Base-by-base conservation (phyloP, 23 tunicate genomes). In the Ciona savignyi region DNA sequence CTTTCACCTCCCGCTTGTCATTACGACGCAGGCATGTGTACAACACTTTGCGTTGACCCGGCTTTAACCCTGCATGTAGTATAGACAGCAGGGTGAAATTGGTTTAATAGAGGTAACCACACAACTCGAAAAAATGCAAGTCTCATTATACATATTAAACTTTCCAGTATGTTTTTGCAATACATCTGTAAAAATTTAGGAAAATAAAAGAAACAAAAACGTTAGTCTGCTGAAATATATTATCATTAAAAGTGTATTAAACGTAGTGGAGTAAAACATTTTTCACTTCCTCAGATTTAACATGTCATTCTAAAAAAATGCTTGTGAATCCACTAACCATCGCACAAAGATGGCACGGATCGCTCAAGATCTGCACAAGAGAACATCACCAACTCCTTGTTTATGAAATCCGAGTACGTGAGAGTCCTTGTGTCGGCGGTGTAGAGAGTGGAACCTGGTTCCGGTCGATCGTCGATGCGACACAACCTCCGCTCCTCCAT, bases 311-410 rank as follows among this genome's bases (percentile, higher is more conserved):
- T n/a, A n/a, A n/a, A n/a, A n/a, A n/a, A n/a, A n/a, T n/a, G n/a
- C n/a, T n/a, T n/a, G n/a, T n/a, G n/a, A 49, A 49, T 20, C 62
- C 11, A 35, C 86, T 70, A 28, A 91, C 98, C 98, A 68, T 93
- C 98, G 35, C 86, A 83, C 35, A 86, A 68, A 3, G 88, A 81
- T 2, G 98, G 98, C 0, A 93, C 88, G 32, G 93, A 86, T 35
- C 98, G 71, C 74, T 93, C 98, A 77, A 93, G 60, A 78, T 93
- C 98, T 21, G 88, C 94, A 63, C 82, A 93, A 1, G 99, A 95
- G 33, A 83, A 95, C 91, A 95, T 75, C 27, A 95, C 95, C 20
- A 95, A 74, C 76, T 95, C 99, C 75, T 84, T 88, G 73, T 95
- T 91, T 81, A 95, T 79, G 63, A 95, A 95, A 56, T 95, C 99